These are phyloP conservation scores for Pristionchus fissidentatus DNA, from an alignment of 2,888 invertebrate species.

Conservation along the genomic window DNA sequence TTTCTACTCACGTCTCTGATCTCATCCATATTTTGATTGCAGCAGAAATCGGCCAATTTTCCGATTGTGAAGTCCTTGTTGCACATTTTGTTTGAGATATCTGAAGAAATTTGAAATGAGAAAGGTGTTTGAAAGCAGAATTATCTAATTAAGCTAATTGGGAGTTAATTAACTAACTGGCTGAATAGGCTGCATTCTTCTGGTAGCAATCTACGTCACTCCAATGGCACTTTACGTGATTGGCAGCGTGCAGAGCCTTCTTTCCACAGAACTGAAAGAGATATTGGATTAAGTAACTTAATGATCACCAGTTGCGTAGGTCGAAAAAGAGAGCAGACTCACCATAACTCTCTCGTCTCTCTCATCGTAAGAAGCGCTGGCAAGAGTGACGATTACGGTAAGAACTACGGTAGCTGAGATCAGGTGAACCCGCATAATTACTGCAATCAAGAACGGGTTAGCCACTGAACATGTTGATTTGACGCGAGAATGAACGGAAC, in stretches of 20 bases:
- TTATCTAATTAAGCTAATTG: not conserved
- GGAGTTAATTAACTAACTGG: not conserved
- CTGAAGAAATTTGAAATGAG: no score
- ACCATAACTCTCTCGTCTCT: no score
- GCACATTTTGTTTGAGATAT: slow-evolving; percentile 4
- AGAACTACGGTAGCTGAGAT: not conserved
- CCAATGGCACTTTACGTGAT: not conserved
- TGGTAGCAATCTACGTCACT: not conserved
- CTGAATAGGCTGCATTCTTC: not conserved
- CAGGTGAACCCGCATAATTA: slow-evolving; percentile 18
- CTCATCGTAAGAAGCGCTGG: not conserved
- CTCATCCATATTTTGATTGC: not conserved
- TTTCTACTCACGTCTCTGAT: not conserved
- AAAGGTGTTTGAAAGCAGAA: no score
- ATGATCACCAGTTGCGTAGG: no score
- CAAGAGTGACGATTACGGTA: not conserved
- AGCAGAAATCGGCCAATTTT: not conserved
- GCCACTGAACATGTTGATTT: not conserved
- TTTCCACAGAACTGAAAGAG: slow-evolving; percentile 9
- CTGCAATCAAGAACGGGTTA: not conserved
- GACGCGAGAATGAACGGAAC: slow-evolving; percentile 4
- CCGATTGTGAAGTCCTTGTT: not conserved
- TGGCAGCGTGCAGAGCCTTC: not conserved
- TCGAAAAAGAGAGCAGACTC: no score
- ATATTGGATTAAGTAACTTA: not conserved